Conservation (phyloP, 2,888 invertebrate genomes). For the Tipula confusa region DNA sequence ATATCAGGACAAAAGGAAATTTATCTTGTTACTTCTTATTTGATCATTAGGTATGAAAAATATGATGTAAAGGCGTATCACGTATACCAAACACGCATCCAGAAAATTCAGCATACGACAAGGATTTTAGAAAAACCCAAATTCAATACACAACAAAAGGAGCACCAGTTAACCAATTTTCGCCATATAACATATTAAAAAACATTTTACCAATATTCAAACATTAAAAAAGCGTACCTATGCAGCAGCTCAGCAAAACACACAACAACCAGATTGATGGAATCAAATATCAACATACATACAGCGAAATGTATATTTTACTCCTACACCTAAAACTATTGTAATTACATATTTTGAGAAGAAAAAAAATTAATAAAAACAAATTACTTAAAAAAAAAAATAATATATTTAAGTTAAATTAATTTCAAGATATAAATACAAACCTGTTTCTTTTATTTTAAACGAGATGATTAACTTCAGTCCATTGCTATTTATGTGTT, state of each 20-base stretch:
- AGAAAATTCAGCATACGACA: neutral
- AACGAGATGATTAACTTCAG: neutral
- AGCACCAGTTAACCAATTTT: neutral
- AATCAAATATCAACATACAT: neutral
- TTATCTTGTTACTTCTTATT: constrained; percentile 34
- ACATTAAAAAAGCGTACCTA: neutral
- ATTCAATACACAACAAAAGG: neutral
- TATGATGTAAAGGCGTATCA: constrained; percentile 26
- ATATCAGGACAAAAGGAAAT: constrained; percentile 29
- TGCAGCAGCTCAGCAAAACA: neutral
- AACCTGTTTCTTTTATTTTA: neutral
- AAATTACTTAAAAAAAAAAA: constrained; percentile 21
- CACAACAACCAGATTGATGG: neutral
- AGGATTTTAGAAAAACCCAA: neutral
- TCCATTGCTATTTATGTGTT: no score
- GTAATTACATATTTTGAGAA: neutral
- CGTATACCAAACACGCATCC: neutral
- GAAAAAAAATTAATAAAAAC: neutral
- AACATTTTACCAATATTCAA: neutral
- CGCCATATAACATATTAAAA: neutral
- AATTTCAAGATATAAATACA: neutral
- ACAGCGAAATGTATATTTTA: neutral
- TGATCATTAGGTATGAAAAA: constrained; percentile 37
- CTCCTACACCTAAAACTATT: neutral
- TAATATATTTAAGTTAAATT: neutral